Evolutionary conservation across 2,888 invertebrate genomes (phyloP).

Genomic region (Spisula subtruncata): DNA sequence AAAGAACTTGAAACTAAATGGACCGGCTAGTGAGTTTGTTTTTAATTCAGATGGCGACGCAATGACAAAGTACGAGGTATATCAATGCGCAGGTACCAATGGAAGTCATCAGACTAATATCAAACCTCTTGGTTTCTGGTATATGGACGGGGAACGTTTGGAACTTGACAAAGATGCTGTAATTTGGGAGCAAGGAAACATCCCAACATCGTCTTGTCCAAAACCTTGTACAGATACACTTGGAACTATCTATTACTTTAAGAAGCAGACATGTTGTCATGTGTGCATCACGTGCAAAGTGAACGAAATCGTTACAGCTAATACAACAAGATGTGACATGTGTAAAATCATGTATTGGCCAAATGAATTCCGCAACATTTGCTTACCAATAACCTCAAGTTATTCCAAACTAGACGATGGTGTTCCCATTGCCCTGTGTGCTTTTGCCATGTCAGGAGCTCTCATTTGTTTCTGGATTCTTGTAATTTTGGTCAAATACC

Average conservation of each 20-base stretch:
- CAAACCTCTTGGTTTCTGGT: constrained; percentile 78
- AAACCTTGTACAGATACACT: constrained; percentile 65
- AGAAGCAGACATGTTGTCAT: constrained; percentile 84
- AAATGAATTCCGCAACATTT: constrained; percentile 59
- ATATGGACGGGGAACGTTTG: constrained; percentile 72
- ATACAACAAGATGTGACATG: constrained; percentile 77
- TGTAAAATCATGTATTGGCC: constrained; percentile 78
- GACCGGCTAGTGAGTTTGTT: constrained; percentile 77
- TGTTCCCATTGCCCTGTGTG: constrained; percentile 71
- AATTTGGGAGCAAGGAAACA: constrained; percentile 20
- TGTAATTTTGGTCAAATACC: constrained; percentile 69
- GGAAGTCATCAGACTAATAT: constrained; percentile 17
- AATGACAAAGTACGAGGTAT: constrained; percentile 78
- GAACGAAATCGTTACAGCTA: constrained; percentile 79
- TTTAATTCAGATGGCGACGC: constrained; percentile 83
- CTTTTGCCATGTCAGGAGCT: constrained; percentile 67
- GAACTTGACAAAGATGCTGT: constrained; percentile 57
- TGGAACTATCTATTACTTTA: constrained; percentile 81
- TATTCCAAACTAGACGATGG: constrained; percentile 66
- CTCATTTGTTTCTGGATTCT: constrained; percentile 68
- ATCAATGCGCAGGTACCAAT: constrained; percentile 72
- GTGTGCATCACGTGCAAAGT: constrained; percentile 80
- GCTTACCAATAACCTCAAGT: constrained; percentile 66
- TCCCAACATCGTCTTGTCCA: constrained; percentile 74
- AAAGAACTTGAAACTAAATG: constrained; percentile 73